Evolutionary conservation across 2,113 vertebrate genomes (phyloP).

Genomic region (Neolamprologus hecqui): DNA sequence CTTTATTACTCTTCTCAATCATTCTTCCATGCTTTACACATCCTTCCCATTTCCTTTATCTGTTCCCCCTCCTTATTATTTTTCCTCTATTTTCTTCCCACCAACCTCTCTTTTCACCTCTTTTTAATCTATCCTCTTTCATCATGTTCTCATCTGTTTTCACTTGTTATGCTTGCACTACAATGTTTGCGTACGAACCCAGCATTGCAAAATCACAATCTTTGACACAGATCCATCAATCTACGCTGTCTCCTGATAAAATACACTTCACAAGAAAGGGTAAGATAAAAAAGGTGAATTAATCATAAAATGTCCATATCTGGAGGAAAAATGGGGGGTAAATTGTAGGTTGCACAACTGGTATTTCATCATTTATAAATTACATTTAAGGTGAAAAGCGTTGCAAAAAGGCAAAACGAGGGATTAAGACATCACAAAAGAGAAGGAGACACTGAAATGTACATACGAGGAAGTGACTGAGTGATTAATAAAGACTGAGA

Average conservation of each 20-base stretch:
- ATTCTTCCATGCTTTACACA: not conserved
- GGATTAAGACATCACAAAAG: not conserved
- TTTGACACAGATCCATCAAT: not conserved
- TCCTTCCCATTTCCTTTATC: not conserved
- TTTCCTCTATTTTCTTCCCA: not conserved
- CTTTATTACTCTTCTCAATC: not conserved
- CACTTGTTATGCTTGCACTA: not conserved
- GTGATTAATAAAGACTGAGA: constrained; percentile 17
- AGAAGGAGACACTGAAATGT: not conserved
- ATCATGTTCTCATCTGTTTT: not conserved
- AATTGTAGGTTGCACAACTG: not conserved
- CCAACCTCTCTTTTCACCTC: not conserved
- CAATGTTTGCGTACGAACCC: not conserved
- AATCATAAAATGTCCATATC: not conserved
- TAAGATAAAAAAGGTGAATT: not conserved
- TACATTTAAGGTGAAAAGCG: not conserved
- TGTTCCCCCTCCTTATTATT: not conserved
- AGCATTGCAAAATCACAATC: not conserved
- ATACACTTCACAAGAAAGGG: not conserved
- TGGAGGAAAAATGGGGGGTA: not conserved
- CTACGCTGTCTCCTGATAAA: not conserved
- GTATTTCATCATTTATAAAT: not conserved
- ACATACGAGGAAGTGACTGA: not conserved
- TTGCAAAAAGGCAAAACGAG: not conserved
- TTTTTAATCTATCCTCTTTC: not conserved